Conservation (phyloP, 1,140 invertebrate species). For the Anastatus disparis region DNA sequence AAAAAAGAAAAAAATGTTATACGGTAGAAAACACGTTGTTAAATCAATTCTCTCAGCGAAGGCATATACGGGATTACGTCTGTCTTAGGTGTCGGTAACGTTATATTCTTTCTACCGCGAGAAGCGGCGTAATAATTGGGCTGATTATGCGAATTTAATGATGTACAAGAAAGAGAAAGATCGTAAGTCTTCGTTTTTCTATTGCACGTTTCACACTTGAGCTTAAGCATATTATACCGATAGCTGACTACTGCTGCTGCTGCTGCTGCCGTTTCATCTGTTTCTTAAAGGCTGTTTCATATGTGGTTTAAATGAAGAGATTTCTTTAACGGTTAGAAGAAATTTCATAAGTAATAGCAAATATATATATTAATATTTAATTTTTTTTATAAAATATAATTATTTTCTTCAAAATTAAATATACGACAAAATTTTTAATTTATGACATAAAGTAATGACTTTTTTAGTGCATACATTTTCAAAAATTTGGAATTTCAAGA, state of each 20-base stretch:
- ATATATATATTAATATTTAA: too few species aligned
- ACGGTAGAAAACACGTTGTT: not conserved
- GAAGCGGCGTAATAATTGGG: not conserved
- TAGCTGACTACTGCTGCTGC: not conserved
- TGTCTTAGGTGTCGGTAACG: not conserved
- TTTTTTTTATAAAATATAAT: too few species aligned
- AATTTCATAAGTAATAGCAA: too few species aligned
- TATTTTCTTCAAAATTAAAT: too few species aligned
- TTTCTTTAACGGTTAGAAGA: too few species aligned
- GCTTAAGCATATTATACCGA: not conserved
- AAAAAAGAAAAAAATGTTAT: not conserved
- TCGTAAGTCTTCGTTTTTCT: not conserved
- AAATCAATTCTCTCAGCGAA: not conserved
- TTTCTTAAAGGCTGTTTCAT: too few species aligned
- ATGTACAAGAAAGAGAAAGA: not conserved
- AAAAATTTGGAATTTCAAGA: too few species aligned
- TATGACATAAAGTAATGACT: too few species aligned
- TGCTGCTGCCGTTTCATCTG: not conserved
- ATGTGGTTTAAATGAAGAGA: too few species aligned
- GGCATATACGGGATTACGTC: not conserved
- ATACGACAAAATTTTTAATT: too few species aligned
- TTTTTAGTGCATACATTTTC: too few species aligned
- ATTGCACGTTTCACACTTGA: too few species aligned
- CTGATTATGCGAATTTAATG: not conserved
- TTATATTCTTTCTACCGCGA: not conserved